Conservation (phyloP, 2,888 invertebrate genomes). For the Erebia aethiops region DNA sequence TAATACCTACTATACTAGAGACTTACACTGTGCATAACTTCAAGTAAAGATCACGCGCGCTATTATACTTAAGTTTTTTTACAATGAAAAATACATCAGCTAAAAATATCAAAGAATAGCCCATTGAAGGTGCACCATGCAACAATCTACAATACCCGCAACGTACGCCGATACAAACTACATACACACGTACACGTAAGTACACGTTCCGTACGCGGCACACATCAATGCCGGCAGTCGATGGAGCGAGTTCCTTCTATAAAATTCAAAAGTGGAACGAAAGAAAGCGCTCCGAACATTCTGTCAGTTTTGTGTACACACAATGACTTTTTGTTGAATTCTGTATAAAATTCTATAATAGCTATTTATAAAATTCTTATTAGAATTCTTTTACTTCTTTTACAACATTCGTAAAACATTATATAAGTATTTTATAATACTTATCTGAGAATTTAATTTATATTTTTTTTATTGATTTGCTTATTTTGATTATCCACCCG, state of each 20-base stretch:
- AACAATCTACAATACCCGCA: background rate
- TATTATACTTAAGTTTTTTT: background rate
- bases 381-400: no score
- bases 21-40: no score
- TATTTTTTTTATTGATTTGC: no score
- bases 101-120: conserved; percentile 1
- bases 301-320: conserved; percentile 49
- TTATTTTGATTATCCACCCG: no score
- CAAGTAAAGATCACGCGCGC: no score
- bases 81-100: background rate
- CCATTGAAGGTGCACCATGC: background rate
- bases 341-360: background rate
- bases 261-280: conserved; percentile 58
- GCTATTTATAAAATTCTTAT: no score
- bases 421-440: no score
- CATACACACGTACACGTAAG: conserved; percentile 39
- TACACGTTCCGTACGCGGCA: conserved; percentile 40
- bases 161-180: conserved; percentile 9
- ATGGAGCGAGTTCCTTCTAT: conserved; percentile 49
- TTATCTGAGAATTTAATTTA: no score
- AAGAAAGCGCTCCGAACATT: conserved; percentile 56
- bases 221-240: conserved; percentile 43
- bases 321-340: conserved; percentile 19
- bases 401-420: no score
- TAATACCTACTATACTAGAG: no score